These are phyloP conservation scores for Pantherophis vulpinus DNA, from an alignment of 2,797 vertebrate species.

Conservation along the genomic window DNA sequence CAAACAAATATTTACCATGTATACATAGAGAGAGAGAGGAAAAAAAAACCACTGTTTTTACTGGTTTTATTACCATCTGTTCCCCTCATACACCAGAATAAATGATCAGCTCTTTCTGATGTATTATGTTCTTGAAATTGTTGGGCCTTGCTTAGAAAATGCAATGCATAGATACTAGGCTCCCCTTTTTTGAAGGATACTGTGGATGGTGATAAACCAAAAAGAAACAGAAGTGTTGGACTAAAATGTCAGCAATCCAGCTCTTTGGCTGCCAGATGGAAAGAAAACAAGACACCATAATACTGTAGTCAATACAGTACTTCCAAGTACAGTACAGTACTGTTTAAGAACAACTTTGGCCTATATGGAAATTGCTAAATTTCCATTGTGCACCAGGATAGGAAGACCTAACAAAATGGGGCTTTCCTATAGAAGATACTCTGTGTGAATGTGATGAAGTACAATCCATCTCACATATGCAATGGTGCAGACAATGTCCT, in stretches of 20 bases:
- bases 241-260: too few relatives aligned
- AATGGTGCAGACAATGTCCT: neutral
- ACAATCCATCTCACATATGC: neutral
- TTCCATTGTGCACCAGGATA: neutral
- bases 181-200: neutral
- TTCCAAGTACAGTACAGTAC: too few relatives aligned
- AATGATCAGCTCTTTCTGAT: constrained; percentile 53
- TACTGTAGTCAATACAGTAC: neutral
- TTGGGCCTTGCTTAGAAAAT: constrained; percentile 1
- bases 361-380: neutral
- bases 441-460: neutral
- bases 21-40: constrained; percentile 43
- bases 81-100: constrained; percentile 32
- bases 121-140: constrained; percentile 28
- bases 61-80: constrained; percentile 54
- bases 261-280: neutral
- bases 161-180: neutral
- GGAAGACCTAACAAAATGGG: neutral
- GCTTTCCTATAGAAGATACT: neutral
- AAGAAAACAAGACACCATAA: neutral
- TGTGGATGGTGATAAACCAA: neutral
- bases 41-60: constrained; percentile 57
- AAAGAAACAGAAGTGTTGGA: neutral
- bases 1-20: constrained; percentile 67
- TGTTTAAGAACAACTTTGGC: neutral